Evolutionary conservation across 2,797 vertebrate species (phyloP), one percentile per base, ranked within the genome.

Genomic region (Melanotaenia boesemani): DNA sequence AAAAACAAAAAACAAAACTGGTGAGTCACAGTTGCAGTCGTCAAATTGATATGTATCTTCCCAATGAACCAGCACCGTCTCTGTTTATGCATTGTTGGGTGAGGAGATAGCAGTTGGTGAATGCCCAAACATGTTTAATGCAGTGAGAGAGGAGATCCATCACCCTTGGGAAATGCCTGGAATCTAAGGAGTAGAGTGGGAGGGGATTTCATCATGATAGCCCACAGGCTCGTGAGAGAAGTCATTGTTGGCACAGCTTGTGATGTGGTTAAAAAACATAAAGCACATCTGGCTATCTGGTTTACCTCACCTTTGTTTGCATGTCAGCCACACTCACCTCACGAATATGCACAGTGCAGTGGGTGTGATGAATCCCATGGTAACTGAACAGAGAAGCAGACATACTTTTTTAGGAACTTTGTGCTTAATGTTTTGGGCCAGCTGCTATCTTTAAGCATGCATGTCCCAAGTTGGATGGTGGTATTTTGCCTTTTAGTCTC

Each of bases 131-230:
- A 80, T 71, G 89, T 90, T 85, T 56, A 34, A 59, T 69, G 20
- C 60, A 16, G 59, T n/a, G 16, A 77, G 61, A 81, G 70, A 77
- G 55, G 69, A 76, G 66, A 77, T 39, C 32, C 44, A 60, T 92
- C 86, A 91, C 80, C 68, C 79, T 73, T 71, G 1, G 48, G 88
- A 91, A 90, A 92, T 93, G 87, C 83, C 86, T 85, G 90, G 90
- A 92, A 92, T 93, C 79, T 75, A 64, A 83, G 79, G 76, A 76
- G 73, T 34, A 55, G 50, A 56, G 74, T 76, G 78, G 84, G 85
- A 87, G 83, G 78, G 50, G 77, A 78, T 86, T 70, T 86, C 76
- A 80, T 88, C 80, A 76, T 77, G 77, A 79, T 58, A 50, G 77
- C 84, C 70, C 70, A 82, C 52, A 65, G 70, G 61, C 76, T 82